phyloP scores from a whole-genome alignment of 1,140 invertebrate genomes.

The Charaxes varanes region DNA sequence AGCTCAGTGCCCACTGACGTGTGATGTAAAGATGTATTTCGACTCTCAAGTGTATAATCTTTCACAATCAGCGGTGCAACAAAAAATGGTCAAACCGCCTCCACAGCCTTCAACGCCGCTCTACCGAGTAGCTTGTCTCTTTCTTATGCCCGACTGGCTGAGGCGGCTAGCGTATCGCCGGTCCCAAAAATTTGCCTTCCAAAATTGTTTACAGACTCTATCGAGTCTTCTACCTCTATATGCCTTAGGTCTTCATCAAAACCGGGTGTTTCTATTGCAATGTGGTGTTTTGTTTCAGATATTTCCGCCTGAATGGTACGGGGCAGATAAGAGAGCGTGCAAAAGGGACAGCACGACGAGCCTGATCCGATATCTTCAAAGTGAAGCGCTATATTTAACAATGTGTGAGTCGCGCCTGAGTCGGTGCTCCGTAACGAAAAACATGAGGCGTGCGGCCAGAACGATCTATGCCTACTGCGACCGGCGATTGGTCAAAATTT shows the following conservation, averaged over 20 bases:
- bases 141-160: conserved; percentile 35
- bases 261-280: not conserved
- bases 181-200: conserved; percentile 23
- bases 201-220: conserved; percentile 10
- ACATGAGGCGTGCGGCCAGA: conserved; percentile 64
- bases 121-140: conserved; percentile 52
- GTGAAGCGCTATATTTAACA: conserved; percentile 58
- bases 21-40: conserved; percentile 74
- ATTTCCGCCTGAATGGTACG: conserved; percentile 1
- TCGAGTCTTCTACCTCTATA: not conserved
- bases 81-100: conserved; percentile 73
- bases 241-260: not conserved
- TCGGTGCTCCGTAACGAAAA: conserved; percentile 66
- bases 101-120: conserved; percentile 57
- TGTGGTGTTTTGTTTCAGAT: not conserved
- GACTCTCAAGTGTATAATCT: conserved; percentile 74
- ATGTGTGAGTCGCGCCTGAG: conserved; percentile 72
- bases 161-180: conserved; percentile 16
- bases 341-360: conserved; percentile 48
- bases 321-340: conserved; percentile 27
- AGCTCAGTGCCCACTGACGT: conserved; percentile 72
- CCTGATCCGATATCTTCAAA: conserved; percentile 62
- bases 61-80: conserved; percentile 71
- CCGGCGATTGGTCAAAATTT: conserved; percentile 61
- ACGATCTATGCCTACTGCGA: conserved; percentile 60